Percentiles rank a stretch among this genome's conserved stretches.
Conservation (phyloP, 1,140 invertebrate species). For the Plectus sambesii region DNA sequence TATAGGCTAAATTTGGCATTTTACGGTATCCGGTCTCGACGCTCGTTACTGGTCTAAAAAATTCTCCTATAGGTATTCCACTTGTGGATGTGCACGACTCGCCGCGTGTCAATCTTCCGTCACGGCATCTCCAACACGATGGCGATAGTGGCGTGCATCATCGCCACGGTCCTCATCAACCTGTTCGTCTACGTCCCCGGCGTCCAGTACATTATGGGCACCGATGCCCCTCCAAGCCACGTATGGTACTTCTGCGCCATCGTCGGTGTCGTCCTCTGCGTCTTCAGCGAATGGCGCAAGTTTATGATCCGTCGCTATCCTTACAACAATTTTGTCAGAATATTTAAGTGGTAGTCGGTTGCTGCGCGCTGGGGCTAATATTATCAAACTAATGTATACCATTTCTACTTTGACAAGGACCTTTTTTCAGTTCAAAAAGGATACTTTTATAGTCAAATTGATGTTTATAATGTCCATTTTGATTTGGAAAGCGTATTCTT, state of each 20-base stretch:
- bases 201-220: conserved; percentile 14
- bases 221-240: conserved; percentile 26
- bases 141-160: conserved; percentile 17
- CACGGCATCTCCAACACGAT: conserved; percentile 18
- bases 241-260: conserved; percentile 35
- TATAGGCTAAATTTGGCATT: too few species aligned
- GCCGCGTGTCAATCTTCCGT: conserved; percentile 23
- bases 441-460: too few species aligned
- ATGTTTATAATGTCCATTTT: too few species aligned
- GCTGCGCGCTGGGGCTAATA: too few species aligned
- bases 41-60: too few species aligned
- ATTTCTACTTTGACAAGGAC: too few species aligned
- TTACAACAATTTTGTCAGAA: not conserved
- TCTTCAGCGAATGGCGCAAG: conserved; percentile 33
- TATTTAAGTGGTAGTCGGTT: conserved; percentile 11
- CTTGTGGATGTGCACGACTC: conserved; percentile 26
- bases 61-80: conserved; percentile 21
- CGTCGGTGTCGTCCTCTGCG: conserved; percentile 30
- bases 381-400: too few species aligned
- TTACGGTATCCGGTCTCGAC: too few species aligned
- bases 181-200: conserved; percentile 20
- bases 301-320: conserved; percentile 26
- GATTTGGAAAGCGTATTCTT: too few species aligned
- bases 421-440: too few species aligned
- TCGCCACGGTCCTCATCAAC: conserved; percentile 13